Percentiles rank a stretch among this genome's conserved stretches.
phyloP scores from a whole-genome alignment of 2,888 invertebrate genomes.

The Crossocerus cetratus region DNA sequence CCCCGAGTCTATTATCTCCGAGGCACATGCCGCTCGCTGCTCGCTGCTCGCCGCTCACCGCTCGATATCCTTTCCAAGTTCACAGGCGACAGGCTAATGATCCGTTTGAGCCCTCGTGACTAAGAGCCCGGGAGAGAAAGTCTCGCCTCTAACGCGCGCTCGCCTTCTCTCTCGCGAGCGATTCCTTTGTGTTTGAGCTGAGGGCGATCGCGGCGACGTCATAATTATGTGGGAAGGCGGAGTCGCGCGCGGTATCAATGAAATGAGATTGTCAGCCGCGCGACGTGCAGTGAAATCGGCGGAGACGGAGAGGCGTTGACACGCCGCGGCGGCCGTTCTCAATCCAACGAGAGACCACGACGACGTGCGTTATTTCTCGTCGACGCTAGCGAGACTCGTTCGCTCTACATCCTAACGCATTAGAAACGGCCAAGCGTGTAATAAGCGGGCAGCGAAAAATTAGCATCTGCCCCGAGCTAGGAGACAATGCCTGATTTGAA shows the following conservation, averaged over 20 bases:
- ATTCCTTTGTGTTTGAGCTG: conserved; percentile 51
- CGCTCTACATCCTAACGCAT: conserved; percentile 73
- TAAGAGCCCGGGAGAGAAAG: conserved; percentile 42
- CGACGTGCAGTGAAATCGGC: conserved; percentile 5
- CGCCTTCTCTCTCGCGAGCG: conserved; percentile 22
- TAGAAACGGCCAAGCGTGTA: conserved; percentile 72
- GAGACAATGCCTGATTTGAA: conserved; percentile 76
- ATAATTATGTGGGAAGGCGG: conserved; percentile 44
- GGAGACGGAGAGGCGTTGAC: conserved; percentile 21
- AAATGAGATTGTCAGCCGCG: neutral
- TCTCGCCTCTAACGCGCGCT: conserved; percentile 15
- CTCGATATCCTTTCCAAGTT: conserved; percentile 3
- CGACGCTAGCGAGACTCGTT: neutral
- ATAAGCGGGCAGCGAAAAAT: conserved; percentile 72
- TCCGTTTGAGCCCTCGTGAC: conserved; percentile 11
- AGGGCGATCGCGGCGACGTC: conserved; percentile 34
- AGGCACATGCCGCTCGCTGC: neutral
- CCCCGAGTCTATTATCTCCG: no score
- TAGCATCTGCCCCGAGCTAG: conserved; percentile 68
- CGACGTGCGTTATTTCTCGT: neutral
- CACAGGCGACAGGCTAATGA: conserved; percentile 1
- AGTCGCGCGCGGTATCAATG: conserved; percentile 28
- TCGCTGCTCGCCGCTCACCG: neutral
- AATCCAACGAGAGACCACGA: conserved; percentile 19
- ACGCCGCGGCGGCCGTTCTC: conserved; percentile 15